These are phyloP conservation scores for Neolamprologus brichardi DNA, from an alignment of 2,113 vertebrate species.

Conservation along the genomic window DNA sequence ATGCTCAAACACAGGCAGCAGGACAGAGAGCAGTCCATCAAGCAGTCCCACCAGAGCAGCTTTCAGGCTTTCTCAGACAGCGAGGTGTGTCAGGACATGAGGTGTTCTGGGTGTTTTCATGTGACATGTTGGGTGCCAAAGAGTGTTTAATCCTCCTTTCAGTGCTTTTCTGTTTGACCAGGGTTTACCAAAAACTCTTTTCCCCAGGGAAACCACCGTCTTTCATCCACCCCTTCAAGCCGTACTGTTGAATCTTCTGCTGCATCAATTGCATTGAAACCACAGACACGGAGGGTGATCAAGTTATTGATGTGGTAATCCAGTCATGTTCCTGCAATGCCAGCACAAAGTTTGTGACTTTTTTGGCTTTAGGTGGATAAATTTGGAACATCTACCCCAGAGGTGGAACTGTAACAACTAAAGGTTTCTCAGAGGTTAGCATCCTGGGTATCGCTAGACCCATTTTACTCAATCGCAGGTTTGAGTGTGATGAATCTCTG, in stretches of 20 bases:
- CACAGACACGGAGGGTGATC: not conserved
- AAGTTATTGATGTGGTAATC: not conserved
- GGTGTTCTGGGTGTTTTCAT: not conserved
- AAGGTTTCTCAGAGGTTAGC: not conserved
- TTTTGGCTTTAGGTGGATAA: not conserved
- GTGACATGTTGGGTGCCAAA: not conserved
- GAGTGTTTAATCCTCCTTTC: not conserved
- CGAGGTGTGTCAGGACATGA: not conserved
- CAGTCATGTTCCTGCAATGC: not conserved
- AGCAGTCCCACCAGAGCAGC: not conserved
- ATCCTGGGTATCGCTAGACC: not conserved
- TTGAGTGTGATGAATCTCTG: not conserved
- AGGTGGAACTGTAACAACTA: not conserved
- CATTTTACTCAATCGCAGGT: not conserved
- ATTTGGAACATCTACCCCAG: not conserved
- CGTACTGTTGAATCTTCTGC: not conserved
- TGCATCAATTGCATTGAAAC: not conserved
- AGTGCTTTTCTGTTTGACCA: not conserved
- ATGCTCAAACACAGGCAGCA: constrained; percentile 13
- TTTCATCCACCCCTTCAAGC: not conserved
- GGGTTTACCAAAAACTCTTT: not conserved
- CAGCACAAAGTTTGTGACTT: not conserved
- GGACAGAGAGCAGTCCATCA: constrained; percentile 21
- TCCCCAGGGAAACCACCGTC: not conserved
- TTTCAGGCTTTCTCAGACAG: not conserved